phyloP scores from a whole-genome alignment of 92 coral and sea anemone species.

The Porites divaricata region DNA sequence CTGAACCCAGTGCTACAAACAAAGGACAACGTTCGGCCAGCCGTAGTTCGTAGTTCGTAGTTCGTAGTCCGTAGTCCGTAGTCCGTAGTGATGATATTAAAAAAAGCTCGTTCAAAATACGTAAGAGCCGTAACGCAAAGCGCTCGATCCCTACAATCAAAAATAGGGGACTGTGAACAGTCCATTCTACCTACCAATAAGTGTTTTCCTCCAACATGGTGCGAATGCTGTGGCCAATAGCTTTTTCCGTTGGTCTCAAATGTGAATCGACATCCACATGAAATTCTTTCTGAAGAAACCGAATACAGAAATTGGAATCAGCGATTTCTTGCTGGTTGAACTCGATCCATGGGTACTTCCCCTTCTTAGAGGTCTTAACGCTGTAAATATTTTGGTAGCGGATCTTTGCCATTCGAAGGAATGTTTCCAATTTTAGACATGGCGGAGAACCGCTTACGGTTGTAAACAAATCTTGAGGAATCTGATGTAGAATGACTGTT shows the following conservation, averaged over 20 bases:
- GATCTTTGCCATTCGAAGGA: slow-evolving; percentile 78
- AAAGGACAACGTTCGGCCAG: too few species aligned
- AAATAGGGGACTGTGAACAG: too few species aligned
- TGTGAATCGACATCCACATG: slow-evolving; percentile 55
- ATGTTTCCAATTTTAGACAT: slow-evolving; percentile 83
- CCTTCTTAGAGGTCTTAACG: slow-evolving; percentile 51
- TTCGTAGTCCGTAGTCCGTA: too few species aligned
- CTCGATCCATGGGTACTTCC: slow-evolving; percentile 67
- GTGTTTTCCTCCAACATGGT: slow-evolving; percentile 76
- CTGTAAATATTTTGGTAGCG: slow-evolving; percentile 68
- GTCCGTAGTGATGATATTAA: too few species aligned
- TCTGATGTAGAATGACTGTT: slow-evolving; percentile 26
- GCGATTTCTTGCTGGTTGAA: slow-evolving; percentile 55
- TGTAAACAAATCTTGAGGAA: slow-evolving; percentile 17
- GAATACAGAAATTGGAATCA: slow-evolving; percentile 65
- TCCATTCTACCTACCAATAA: slow-evolving; percentile 34
- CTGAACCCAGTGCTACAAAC: too few species aligned
- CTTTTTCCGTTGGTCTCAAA: slow-evolving; percentile 43
- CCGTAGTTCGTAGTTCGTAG: too few species aligned
- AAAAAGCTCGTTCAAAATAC: too few species aligned
- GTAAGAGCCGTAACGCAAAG: too few species aligned
- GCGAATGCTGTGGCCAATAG: slow-evolving; percentile 53
- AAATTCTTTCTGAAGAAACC: slow-evolving; percentile 62
- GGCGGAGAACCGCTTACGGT: slow-evolving; percentile 66
- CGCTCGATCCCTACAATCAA: too few species aligned